These are phyloP conservation scores for Apogon talboti DNA, from an alignment of 2,797 vertebrate species.

Conservation along the genomic window DNA sequence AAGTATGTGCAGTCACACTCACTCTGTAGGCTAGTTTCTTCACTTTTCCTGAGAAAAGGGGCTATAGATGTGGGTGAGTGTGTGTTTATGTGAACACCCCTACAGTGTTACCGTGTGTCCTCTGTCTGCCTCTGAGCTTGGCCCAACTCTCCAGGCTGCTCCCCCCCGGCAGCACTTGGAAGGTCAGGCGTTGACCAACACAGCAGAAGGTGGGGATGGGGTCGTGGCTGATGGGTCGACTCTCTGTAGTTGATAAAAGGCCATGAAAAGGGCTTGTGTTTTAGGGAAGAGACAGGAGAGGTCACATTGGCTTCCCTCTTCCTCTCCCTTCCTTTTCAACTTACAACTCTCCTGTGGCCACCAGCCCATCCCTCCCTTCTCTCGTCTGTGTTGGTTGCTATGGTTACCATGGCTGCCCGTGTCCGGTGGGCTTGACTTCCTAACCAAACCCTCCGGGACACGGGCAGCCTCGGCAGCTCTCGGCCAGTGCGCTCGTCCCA, in stretches of 20 bases:
- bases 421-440: conserved; percentile 69
- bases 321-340: conserved; percentile 8
- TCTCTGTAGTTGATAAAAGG: conserved; percentile 40
- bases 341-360: conserved; percentile 18
- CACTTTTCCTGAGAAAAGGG: conserved; percentile 76
- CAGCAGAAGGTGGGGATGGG: conserved; percentile 55
- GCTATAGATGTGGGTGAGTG: conserved; percentile 30
- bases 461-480: conserved; percentile 55
- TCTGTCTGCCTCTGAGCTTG: conserved; percentile 72
- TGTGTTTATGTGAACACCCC: conserved; percentile 25
- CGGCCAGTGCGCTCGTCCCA: conserved; percentile 80
- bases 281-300: conserved; percentile 40
- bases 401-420: conserved; percentile 64
- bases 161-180: conserved; percentile 81
- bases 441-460: conserved; percentile 69
- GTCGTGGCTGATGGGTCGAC: conserved; percentile 16
- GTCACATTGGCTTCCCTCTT: conserved; percentile 41
- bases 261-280: conserved; percentile 21
- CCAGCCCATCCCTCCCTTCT: conserved; percentile 26
- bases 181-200: conserved; percentile 70
- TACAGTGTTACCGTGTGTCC: conserved; percentile 40
- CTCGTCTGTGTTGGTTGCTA: conserved; percentile 58
- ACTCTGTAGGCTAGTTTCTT: conserved; percentile 46
- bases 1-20: conserved; percentile 22
- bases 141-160: conserved; percentile 73